Evolutionary conservation across 1,140 invertebrate genomes (phyloP).

Genomic region (Musca vetustissima): DNA sequence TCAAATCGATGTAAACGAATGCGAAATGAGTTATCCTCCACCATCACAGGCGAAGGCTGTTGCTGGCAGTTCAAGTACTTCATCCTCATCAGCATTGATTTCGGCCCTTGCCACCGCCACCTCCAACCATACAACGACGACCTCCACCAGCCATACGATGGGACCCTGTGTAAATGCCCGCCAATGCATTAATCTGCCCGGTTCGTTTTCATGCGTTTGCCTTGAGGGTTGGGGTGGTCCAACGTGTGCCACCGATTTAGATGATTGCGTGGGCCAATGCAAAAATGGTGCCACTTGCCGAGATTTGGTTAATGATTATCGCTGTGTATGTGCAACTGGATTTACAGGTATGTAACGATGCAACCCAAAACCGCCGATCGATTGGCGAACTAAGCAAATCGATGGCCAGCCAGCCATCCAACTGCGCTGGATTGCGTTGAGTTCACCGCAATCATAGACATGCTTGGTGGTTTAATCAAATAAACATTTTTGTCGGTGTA

Average conservation of each 20-base stretch:
- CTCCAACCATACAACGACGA: conserved; percentile 58
- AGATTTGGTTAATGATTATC: conserved; percentile 80
- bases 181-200: conserved; percentile 76
- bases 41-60: conserved; percentile 42
- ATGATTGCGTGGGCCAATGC: conserved; percentile 86
- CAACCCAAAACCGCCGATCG: neutral
- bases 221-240: conserved; percentile 83
- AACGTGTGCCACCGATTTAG: conserved; percentile 85
- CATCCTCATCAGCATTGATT: conserved; percentile 16
- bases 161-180: conserved; percentile 80
- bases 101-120: conserved; percentile 59
- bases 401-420: too few relatives aligned
- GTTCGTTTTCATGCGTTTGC: conserved; percentile 81
- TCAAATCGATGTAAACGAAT: conserved; percentile 74
- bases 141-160: conserved; percentile 10
- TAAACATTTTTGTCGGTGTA: neutral
- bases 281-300: conserved; percentile 73
- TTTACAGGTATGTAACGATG: conserved; percentile 67
- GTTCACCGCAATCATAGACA: too few relatives aligned
- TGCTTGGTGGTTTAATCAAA: neutral
- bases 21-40: conserved; percentile 55
- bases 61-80: conserved; percentile 24
- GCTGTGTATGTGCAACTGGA: conserved; percentile 75
- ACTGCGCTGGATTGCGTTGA: too few relatives aligned
- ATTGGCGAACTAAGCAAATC: too few relatives aligned